Conservation (phyloP, 30 jellyfish, hydroid and myxozoan species). For the Aurelia coerulea region DNA sequence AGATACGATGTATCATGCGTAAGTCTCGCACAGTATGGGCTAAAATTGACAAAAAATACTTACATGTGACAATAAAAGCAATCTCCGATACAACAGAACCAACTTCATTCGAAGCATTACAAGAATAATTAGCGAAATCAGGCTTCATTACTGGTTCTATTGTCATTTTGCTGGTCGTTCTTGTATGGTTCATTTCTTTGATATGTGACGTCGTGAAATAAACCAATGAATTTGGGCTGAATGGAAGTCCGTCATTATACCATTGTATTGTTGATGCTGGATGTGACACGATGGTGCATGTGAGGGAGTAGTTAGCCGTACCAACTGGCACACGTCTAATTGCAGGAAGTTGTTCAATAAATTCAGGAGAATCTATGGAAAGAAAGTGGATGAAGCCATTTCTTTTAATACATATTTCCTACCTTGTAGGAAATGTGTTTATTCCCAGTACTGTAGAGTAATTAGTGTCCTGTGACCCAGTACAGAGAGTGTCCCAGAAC, state of each 20-base stretch:
- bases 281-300: slow-evolving; percentile 19
- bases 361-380: neutral
- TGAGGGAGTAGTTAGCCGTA: neutral
- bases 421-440: no score
- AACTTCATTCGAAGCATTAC: slow-evolving; percentile 48
- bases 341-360: neutral
- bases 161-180: neutral
- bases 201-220: no score
- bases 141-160: slow-evolving; percentile 33
- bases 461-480: no score
- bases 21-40: no score
- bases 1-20: neutral
- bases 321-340: neutral
- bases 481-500: no score
- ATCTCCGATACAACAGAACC: neutral
- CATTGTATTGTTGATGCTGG: slow-evolving; percentile 36
- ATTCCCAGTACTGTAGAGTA: no score
- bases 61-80: slow-evolving; percentile 28
- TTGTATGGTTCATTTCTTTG: neutral
- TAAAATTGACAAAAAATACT: neutral
- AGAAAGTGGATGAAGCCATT: no score
- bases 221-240: neutral
- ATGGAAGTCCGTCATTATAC: slow-evolving; percentile 7
- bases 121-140: slow-evolving; percentile 14
- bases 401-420: no score